phyloP scores from a whole-genome alignment of 1,140 invertebrate species.

The Cyphomyrmex costatus region DNA sequence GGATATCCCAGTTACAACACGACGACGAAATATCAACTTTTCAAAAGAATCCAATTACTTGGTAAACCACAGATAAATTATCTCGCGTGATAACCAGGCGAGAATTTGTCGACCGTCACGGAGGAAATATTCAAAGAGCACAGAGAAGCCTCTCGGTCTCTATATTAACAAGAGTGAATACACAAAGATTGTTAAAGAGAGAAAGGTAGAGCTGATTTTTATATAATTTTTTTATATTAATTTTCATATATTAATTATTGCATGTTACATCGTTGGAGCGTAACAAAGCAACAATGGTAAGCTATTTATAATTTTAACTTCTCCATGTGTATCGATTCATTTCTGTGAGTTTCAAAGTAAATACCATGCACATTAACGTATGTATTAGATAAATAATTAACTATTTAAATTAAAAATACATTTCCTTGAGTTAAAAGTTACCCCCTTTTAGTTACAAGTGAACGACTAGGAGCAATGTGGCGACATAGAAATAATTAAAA shows the following conservation, averaged over 20 bases:
- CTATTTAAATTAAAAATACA: too few species aligned
- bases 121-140: background rate
- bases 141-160: background rate
- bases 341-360: too few species aligned
- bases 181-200: background rate
- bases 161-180: conserved; percentile 2
- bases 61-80: conserved; percentile 48
- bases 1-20: conserved; percentile 28
- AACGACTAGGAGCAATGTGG: too few species aligned
- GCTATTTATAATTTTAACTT: too few species aligned
- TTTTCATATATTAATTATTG: background rate
- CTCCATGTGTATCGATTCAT: too few species aligned
- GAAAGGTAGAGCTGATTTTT: background rate
- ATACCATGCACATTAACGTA: too few species aligned
- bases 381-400: too few species aligned
- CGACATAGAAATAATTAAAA: too few species aligned
- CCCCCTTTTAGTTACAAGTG: too few species aligned
- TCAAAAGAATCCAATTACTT: conserved; percentile 51
- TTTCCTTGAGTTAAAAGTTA: too few species aligned
- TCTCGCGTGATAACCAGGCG: conserved; percentile 13
- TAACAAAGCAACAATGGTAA: too few species aligned
- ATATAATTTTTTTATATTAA: background rate
- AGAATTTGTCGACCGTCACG: conserved; percentile 27
- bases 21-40: conserved; percentile 17
- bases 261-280: too few species aligned